These are phyloP conservation scores for Rotaria magnacalcarata DNA, from an alignment of 2,888 invertebrate genomes.

Conservation along the genomic window DNA sequence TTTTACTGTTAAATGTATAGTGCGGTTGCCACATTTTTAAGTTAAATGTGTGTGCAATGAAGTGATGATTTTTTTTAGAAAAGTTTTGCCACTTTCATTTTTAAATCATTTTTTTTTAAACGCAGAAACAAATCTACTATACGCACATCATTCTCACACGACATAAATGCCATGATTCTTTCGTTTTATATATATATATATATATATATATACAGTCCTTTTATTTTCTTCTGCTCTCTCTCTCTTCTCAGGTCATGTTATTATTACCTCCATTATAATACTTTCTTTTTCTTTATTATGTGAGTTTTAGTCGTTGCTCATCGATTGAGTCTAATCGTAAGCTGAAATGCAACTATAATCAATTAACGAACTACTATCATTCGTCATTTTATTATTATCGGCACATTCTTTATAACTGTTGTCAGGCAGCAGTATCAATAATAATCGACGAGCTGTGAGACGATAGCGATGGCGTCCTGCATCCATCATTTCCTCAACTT, in stretches of 20 bases:
- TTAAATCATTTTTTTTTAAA: background rate
- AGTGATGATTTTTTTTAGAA: background rate
- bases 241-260: background rate
- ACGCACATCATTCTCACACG: background rate
- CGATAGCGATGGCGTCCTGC: background rate
- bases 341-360: background rate
- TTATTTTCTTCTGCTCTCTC: too few species aligned
- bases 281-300: background rate
- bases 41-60: background rate
- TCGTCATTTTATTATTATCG: constrained; percentile 20
- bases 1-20: background rate
- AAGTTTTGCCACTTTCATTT: too few species aligned
- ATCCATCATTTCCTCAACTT: constrained; percentile 18
- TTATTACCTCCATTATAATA: background rate
- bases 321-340: background rate
- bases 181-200: background rate
- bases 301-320: background rate
- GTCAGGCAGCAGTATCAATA: constrained; percentile 9
- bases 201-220: background rate
- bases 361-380: background rate
- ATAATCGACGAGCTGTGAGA: constrained; percentile 7
- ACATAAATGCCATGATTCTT: background rate
- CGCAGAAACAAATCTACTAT: background rate
- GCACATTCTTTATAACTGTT: background rate
- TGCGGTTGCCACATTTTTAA: background rate